These are phyloP conservation scores for Pseudorhombus dupliciocellatus DNA, from an alignment of 2,113 vertebrate species.

Conservation along the genomic window DNA sequence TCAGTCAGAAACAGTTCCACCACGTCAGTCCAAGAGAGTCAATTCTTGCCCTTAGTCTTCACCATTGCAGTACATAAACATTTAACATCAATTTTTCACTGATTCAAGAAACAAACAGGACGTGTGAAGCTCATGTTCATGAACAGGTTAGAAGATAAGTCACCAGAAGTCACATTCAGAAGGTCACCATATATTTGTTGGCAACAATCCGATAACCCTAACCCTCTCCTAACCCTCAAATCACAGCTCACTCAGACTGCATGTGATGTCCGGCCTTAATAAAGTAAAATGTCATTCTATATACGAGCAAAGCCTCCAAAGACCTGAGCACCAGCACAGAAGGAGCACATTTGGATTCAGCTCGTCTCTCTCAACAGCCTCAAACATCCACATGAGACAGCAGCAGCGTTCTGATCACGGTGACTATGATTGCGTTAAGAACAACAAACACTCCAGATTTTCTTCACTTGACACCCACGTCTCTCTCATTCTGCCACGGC, in stretches of 20 bases:
- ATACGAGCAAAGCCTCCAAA: neutral
- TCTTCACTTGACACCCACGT: neutral
- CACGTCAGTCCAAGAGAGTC: no score
- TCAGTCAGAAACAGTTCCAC: no score
- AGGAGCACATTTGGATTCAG: neutral
- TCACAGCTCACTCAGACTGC: neutral
- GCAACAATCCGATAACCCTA: neutral
- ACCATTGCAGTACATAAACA: no score
- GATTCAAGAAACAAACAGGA: no score
- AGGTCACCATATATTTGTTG: neutral
- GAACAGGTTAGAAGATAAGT: no score
- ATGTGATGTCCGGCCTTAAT: neutral
- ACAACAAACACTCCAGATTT: slow-evolving; percentile 3
- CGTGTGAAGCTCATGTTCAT: no score
- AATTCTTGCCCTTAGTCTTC: no score
- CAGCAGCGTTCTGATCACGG: neutral
- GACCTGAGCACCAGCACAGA: neutral
- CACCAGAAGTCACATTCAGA: no score
- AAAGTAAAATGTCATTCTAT: neutral
- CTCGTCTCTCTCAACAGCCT: neutral
- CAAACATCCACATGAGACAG: neutral
- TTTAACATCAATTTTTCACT: no score
- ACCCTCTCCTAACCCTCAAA: no score
- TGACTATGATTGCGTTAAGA: slow-evolving; percentile 1
- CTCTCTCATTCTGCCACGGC: neutral